These are phyloP conservation scores for Antheraea mylitta DNA, from an alignment of 1,140 invertebrate genomes.

Conservation along the genomic window DNA sequence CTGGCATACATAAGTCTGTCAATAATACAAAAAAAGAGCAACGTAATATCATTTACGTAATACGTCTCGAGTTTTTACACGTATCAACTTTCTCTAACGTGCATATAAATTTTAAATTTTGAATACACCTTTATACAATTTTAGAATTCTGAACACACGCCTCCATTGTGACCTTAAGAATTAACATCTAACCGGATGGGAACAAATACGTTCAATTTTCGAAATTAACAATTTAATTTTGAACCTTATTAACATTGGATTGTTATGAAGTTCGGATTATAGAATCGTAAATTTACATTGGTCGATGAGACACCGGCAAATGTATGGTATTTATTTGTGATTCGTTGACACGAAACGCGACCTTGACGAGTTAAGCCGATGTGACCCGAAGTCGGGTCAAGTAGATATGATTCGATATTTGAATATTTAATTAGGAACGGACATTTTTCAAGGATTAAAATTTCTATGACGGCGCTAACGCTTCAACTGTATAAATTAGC, in stretches of 20 bases:
- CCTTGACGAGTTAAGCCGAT: slow-evolving; percentile 11
- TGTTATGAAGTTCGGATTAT: background rate
- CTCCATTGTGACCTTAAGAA: background rate
- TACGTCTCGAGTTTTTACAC: background rate
- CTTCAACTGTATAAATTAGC: background rate
- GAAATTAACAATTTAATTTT: background rate
- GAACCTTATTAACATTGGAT: background rate
- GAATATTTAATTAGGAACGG: slow-evolving; percentile 19
- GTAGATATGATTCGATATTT: slow-evolving; percentile 16
- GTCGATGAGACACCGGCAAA: slow-evolving; percentile 24
- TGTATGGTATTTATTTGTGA: slow-evolving; percentile 25
- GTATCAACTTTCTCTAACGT: background rate
- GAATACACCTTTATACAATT: background rate
- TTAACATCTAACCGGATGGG: background rate
- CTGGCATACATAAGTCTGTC: too few relatives aligned
- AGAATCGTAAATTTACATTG: background rate
- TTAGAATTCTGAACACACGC: background rate
- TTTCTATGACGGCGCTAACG: background rate
- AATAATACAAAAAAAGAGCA: background rate
- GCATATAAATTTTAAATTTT: background rate
- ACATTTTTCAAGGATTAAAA: background rate
- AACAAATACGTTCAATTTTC: background rate
- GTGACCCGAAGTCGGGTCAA: slow-evolving; percentile 29
- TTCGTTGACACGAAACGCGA: slow-evolving; percentile 26
- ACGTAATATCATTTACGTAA: background rate